Evolutionary conservation across 1,140 invertebrate species (phyloP).

Genomic region (Phymastichus coffea): DNA sequence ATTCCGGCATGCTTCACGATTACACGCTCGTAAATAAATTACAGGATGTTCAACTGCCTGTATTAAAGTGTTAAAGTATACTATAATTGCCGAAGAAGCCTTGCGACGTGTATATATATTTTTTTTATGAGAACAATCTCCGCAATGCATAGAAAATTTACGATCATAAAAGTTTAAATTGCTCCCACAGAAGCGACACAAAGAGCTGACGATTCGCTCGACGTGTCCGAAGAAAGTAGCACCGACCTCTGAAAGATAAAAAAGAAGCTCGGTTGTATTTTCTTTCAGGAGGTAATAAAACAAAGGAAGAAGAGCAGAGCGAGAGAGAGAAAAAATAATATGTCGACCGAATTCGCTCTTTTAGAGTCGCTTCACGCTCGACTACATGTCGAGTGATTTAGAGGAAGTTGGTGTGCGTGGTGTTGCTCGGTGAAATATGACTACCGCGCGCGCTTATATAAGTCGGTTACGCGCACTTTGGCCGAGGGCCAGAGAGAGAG

Average conservation of each 20-base stretch:
- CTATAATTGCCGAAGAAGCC: no score
- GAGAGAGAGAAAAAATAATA: not conserved
- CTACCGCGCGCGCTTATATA: not conserved
- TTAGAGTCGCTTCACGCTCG: constrained; percentile 8
- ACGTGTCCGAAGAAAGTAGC: constrained; percentile 8
- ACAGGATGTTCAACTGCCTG: no score
- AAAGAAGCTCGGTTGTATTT: constrained; percentile 19
- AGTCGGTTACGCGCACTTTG: constrained; percentile 7
- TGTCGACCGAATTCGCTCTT: constrained; percentile 9
- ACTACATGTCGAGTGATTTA: constrained; percentile 16
- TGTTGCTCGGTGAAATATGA: constrained; percentile 12
- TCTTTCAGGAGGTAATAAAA: not conserved
- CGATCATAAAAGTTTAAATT: no score
- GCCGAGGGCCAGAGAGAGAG: constrained; percentile 2
- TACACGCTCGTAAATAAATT: no score
- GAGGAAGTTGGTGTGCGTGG: not conserved
- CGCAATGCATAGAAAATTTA: no score
- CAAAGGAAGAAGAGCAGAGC: not conserved
- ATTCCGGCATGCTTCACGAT: no score
- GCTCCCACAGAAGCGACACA: no score
- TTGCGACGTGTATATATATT: no score
- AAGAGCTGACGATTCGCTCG: not conserved
- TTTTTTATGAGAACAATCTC: no score
- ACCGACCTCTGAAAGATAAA: constrained; percentile 13
- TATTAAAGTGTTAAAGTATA: no score